These are phyloP conservation scores for Conchocele bisecta DNA, from an alignment of 2,888 invertebrate species.

Conservation along the genomic window DNA sequence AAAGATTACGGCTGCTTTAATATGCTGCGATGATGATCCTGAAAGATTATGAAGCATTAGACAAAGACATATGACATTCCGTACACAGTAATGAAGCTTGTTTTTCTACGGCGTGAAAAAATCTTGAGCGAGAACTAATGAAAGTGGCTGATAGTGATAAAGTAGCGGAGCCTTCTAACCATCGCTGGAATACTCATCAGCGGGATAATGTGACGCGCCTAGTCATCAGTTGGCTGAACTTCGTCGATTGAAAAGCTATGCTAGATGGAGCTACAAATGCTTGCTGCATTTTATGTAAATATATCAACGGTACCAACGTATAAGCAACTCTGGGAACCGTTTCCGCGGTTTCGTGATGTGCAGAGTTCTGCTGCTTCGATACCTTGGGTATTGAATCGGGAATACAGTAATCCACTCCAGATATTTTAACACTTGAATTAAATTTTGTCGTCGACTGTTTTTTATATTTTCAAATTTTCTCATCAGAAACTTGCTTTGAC, in stretches of 20 bases:
- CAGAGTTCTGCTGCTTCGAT: no score
- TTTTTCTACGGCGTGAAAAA: slow-evolving; percentile 47
- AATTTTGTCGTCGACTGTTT: no score
- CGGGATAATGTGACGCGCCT: slow-evolving; percentile 38
- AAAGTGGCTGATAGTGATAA: slow-evolving; percentile 53
- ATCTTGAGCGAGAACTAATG: slow-evolving; percentile 61
- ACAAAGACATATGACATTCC: slow-evolving; percentile 49
- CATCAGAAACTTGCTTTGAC: no score
- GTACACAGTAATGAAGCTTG: slow-evolving; percentile 36
- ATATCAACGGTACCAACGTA: slow-evolving; percentile 8
- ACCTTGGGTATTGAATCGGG: no score
- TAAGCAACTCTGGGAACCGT: no score
- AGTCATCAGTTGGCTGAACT: slow-evolving; percentile 42
- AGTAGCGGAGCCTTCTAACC: slow-evolving; percentile 48
- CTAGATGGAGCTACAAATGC: slow-evolving; percentile 41
- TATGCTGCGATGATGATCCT: slow-evolving; percentile 24
- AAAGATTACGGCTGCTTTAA: slow-evolving; percentile 36
- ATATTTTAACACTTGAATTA: no score
- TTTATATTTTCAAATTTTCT: no score
- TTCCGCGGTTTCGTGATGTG: no score
- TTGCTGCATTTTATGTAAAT: slow-evolving; percentile 19
- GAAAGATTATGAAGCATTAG: slow-evolving; percentile 54
- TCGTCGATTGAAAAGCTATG: slow-evolving; percentile 52
- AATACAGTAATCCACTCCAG: no score
- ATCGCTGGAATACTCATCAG: slow-evolving; percentile 42